These are phyloP conservation scores for Conus ventricosus DNA, from an alignment of 1,140 invertebrate species.

Conservation along the genomic window DNA sequence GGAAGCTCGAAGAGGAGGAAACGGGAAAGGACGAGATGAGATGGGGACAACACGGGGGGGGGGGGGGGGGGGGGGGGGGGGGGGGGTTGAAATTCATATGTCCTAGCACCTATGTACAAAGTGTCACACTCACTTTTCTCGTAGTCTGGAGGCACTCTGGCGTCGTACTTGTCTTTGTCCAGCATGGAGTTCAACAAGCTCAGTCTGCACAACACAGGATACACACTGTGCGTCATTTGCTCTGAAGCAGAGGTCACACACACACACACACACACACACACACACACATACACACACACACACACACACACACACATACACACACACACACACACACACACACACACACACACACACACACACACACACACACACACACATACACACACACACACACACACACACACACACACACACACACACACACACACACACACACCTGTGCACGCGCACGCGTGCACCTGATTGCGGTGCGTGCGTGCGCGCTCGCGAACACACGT, in stretches of 20 bases:
- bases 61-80: no score
- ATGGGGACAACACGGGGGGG: no score
- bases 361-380: no score
- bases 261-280: constrained; percentile 14
- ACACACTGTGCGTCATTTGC: neutral
- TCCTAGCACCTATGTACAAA: no score
- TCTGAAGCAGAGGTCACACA: neutral
- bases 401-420: no score
- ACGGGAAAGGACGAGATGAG: no score
- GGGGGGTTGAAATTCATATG: no score
- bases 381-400: no score
- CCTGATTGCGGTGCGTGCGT: no score
- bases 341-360: no score
- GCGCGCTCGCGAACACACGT: neutral
- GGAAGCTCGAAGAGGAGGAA: no score
- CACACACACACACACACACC: constrained; percentile 2
- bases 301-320: constrained; percentile 18
- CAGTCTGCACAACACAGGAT: neutral
- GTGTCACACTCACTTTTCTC: neutral
- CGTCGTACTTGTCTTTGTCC: constrained; percentile 19
- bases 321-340: neutral
- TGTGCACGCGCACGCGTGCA: neutral
- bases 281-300: constrained; percentile 18
- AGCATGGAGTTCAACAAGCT: constrained; percentile 13
- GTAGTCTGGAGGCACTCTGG: constrained; percentile 14